Evolutionary conservation across 1,140 invertebrate species (phyloP), one percentile per base, ranked within the genome.

Genomic region (Diploscapter pachys): DNA sequence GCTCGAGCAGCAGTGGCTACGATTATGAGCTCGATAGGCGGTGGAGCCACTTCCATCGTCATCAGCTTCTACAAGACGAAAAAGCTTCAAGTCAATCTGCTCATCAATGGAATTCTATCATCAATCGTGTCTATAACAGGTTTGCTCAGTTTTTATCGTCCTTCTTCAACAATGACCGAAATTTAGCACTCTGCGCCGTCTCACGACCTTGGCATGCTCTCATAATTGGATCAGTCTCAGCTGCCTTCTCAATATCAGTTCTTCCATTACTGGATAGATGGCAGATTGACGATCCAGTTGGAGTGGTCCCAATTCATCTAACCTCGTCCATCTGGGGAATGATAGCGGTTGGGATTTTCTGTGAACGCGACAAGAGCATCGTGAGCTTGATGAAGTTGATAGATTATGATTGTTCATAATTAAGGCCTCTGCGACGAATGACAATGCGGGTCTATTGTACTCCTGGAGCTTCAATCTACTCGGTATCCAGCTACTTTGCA

Each of bases 91-190:
- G 91, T 95, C 4, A 89, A 93, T 78, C 91, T 92, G 81, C 89
- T 95, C 2, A 93, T 96, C 48, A 95, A 95, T 87, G 92, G 93
- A 6, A 90, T 96, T 9, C 87, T 96, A 2, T 93, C 93, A 6
- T 90, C 93, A 1, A 87, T 95, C 3, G 93, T 96, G 2, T 89
- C 92, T 2, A 89, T 95, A n/a, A 95, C 93, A 84, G 91, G 91
- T 92, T 81, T 49, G 76, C 53, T 53, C 57, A 13, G 4, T 67
- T 56, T 3, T 68, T 67, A n/a, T 4, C 63, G 31, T 11, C 48
- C 13, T 59, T 3, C 52, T 31, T n/a, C 55, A 4, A 31, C 31
- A 31, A 31, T 31, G 31, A 31, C 31, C 31, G 59, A 3, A 51
- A 72, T 73, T 52, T 84, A 90, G 94, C 92, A 53, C 92, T 93